Base-by-base conservation (phyloP, 2,888 invertebrate genomes). In the Baccha elongata region DNA sequence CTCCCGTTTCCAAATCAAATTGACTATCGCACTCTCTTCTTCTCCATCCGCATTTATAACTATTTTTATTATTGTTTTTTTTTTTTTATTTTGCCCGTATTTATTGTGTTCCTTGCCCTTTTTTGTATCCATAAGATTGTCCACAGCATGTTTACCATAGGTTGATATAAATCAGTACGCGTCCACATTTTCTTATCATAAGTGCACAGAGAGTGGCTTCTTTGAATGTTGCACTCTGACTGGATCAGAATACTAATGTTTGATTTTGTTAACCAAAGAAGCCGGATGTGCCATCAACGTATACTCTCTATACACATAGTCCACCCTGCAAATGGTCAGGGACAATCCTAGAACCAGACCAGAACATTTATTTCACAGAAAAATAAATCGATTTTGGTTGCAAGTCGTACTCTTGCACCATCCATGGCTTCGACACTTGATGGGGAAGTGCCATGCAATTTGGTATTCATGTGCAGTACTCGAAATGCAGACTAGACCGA, bases 151-250 rank as follows among this genome's bases (percentile, higher is more conserved):
- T 72, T 67, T 62, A 81, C 50, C 79, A 76, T 50, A 64, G 62
- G 78, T 78, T 78, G 83, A 83, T 83, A 83, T 83, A 83, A 83
- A 83, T 83, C 83, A 83, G 83, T 83, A 83, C 83, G 83, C 83
- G 83, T 83, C 23, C 67, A 83, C 83, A 83, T 83, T 67, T 64
- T 72, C 78, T 83, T 83, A 83, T 83, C 83, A 81, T 72, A 76
- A 81, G 81, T 76, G 81, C 81, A 72, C 71, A 71, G 21, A 48
- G 69, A 48, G 69, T 80, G 72, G 72, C 78, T 72, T 83, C 72
- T 72, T 78, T 83, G 76, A 83, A 72, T 83, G 78, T 73, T 83
- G 78, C 78, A 83, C 78, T 83, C 78, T 72, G 67, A 78, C 78
- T 78, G 67, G 83, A 64, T 72, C 78, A 55, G 83, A 83, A 83